These are phyloP conservation scores for Bos taurus DNA, from an alignment of 2,113 vertebrate genomes.

Conservation along the genomic window DNA sequence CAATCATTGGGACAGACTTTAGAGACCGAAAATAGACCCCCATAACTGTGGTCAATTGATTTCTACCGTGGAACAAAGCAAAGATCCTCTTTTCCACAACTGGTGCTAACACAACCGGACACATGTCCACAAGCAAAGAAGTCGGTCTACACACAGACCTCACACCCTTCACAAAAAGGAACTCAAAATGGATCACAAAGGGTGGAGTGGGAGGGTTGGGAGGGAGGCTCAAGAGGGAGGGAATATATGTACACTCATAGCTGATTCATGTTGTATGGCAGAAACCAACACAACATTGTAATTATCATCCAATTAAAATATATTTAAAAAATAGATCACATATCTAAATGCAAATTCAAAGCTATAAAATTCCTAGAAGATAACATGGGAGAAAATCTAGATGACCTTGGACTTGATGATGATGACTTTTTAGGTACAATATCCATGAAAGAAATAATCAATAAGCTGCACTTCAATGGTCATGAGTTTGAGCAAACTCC, in stretches of 20 bases:
- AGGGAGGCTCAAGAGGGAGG: background rate
- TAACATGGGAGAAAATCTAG: background rate
- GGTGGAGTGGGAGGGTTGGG: background rate
- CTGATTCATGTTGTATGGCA: background rate
- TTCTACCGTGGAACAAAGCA: too few species aligned
- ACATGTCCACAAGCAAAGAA: background rate
- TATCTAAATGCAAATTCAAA: background rate
- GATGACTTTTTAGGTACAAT: background rate
- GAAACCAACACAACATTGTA: background rate
- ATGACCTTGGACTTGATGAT: background rate
- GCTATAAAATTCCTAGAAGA: background rate
- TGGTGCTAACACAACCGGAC: background rate
- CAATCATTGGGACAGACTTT: background rate
- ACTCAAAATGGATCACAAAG: background rate
- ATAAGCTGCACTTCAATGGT: background rate
- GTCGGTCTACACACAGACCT: background rate
- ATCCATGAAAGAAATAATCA: background rate
- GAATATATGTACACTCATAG: background rate
- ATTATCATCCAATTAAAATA: background rate
- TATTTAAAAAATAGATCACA: background rate
- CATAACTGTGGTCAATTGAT: too few species aligned
- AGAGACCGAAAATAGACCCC: background rate
- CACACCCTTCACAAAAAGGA: background rate
- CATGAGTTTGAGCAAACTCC: background rate
- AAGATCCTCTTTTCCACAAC: background rate